These are phyloP conservation scores for Coptodon rendalli DNA, from an alignment of 2,113 vertebrate genomes.

Conservation along the genomic window DNA sequence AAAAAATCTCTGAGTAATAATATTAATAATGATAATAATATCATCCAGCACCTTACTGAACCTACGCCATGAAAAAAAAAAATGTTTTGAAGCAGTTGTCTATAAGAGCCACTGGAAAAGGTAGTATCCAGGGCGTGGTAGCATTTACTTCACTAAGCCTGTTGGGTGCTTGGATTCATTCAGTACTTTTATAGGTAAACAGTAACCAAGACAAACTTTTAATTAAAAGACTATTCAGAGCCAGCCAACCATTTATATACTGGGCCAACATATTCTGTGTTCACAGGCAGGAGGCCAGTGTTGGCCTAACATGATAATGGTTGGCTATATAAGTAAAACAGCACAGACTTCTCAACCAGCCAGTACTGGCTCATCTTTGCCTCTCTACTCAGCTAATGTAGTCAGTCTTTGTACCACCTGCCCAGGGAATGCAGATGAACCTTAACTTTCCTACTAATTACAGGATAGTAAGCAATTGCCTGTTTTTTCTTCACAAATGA, in stretches of 20 bases:
- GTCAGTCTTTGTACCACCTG: not conserved
- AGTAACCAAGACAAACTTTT: not conserved
- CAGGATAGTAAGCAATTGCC: not conserved
- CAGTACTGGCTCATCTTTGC: not conserved
- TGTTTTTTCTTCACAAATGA: not conserved
- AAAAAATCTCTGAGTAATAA: not conserved
- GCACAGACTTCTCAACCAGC: not conserved
- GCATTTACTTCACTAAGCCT: not conserved
- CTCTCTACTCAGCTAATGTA: not conserved
- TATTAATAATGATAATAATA: too few relatives aligned
- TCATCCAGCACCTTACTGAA: too few relatives aligned
- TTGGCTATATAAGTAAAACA: not conserved
- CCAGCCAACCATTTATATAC: not conserved
- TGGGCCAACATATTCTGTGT: not conserved
- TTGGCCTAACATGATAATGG: not conserved
- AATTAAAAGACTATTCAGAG: not conserved
- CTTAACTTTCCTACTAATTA: not conserved
- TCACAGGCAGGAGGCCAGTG: conserved; percentile 1
- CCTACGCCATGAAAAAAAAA: too few relatives aligned
- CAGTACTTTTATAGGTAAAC: not conserved
- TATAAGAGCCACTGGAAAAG: not conserved
- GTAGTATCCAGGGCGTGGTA: not conserved
- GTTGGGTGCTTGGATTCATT: not conserved
- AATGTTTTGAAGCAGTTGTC: not conserved
- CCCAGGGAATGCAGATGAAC: not conserved